A percentile compares a stretch with the other conserved stretches of the same genome.
phyloP scores from a whole-genome alignment of 53 echinoderm and acorn worm genomes.

The Pentamera pediparva region DNA sequence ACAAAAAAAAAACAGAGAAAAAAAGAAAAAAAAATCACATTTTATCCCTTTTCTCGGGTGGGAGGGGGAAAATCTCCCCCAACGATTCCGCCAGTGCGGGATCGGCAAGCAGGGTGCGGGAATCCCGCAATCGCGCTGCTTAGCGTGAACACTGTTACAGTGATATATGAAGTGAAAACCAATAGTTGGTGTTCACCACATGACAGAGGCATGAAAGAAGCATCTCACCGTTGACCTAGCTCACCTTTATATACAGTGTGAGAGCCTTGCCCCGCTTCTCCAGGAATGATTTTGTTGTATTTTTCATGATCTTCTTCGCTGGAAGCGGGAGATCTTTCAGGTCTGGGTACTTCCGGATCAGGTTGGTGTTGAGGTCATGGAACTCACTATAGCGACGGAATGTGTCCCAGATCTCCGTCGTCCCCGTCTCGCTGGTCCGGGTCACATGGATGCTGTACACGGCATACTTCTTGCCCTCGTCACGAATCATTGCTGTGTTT shows the following conservation, averaged over 20 bases:
- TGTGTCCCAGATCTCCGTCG: constrained; percentile 93
- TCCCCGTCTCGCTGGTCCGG: constrained; percentile 62
- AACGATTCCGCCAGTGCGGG: too few species aligned
- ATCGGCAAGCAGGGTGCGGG: too few species aligned
- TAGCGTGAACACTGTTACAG: too few species aligned
- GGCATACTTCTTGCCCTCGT: constrained; percentile 71
- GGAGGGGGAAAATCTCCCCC: too few species aligned
- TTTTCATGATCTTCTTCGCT: constrained; percentile 78
- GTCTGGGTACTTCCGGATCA: constrained; percentile 69
- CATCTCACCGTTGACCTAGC: too few species aligned
- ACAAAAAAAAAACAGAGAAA: too few species aligned
- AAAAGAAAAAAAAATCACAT: too few species aligned
- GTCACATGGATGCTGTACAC: constrained; percentile 86
- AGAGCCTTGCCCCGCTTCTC: constrained; percentile 81
- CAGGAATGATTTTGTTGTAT: constrained; percentile 78
- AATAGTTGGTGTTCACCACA: too few species aligned
- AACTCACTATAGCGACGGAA: constrained; percentile 93
- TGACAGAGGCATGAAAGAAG: too few species aligned
- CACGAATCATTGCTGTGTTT: constrained; percentile 74
- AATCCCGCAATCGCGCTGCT: too few species aligned
- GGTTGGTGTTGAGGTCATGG: constrained; percentile 91
- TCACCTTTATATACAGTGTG: constrained; percentile 79
- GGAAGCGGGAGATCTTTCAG: constrained; percentile 66
- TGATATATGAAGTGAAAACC: too few species aligned
- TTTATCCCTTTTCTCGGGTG: too few species aligned